Evolutionary conservation across 2,113 vertebrate species (phyloP), one percentile per base, ranked within the genome.

Genomic region (Pygathrix nemaeus): DNA sequence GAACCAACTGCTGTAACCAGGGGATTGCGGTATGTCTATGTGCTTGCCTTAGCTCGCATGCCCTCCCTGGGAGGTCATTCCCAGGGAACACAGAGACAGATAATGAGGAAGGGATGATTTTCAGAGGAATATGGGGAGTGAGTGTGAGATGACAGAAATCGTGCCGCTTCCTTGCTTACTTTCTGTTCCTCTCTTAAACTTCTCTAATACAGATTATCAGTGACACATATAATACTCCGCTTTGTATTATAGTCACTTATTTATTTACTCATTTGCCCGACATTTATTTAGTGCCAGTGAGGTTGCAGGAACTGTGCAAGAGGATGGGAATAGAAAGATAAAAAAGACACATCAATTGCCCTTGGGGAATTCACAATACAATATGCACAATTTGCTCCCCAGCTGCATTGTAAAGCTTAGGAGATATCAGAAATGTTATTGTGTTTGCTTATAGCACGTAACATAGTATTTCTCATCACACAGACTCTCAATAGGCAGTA

Each of bases 181-280:
- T 8, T 27, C 11, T 86, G 40, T 43, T 2, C 20, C 3, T 30
- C 43, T 87, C 61, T 32, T 75, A 79, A 59, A 32, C 32, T 82
- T 78, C 66, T 89, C 30, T n/a, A 59, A 68, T 89, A 17, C 23
- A 59, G 50, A 43, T 21, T 6, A 88, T 84, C 76, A 73, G 25
- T 4, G 14, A 43, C 27, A 40, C 16, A 40, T 66, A 20, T 2
- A 79, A 18, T 78, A 48, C 32, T 73, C 48, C 90, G 25, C n/a
- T 94, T 87, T 80, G 21, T 91, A 6, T 27, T 76, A 32, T 21
- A 92, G 17, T 86, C 38, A 50, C 43, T 84, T 80, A 61, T 92
- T 78, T 94, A 21, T 78, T 94, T 35, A 45, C 40, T 80, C 76
- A 38, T 87, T 92, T 97, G 45, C 48, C 84, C 66, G 68, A 48